Conservation (phyloP, 2,113 vertebrate genomes). For the Rhinopomastus cyanomelas region DNA sequence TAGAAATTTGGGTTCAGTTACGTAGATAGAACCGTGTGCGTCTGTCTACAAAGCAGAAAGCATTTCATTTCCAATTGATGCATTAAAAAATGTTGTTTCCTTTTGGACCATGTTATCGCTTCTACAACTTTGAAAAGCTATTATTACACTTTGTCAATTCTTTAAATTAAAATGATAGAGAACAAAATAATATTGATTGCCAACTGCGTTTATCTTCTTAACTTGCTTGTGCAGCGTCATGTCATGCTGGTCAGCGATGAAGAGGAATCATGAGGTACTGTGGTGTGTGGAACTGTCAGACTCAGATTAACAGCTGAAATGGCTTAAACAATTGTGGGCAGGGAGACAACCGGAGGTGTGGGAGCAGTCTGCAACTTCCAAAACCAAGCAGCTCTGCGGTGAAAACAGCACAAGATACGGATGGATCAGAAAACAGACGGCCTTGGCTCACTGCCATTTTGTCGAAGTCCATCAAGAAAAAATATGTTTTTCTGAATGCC, state of each 20-base stretch:
- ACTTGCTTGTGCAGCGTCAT: not conserved
- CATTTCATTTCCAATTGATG: not conserved
- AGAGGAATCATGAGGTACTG: not conserved
- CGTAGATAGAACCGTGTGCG: not conserved
- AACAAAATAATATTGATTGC: not conserved
- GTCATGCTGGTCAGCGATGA: constrained; percentile 32
- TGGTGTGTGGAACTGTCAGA: not conserved
- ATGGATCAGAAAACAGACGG: too few relatives aligned
- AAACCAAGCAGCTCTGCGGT: too few relatives aligned
- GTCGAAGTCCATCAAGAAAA: too few relatives aligned
- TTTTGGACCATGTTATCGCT: not conserved
- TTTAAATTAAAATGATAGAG: not conserved
- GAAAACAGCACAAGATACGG: too few relatives aligned
- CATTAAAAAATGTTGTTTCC: too few relatives aligned
- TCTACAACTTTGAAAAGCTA: not conserved
- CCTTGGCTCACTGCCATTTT: too few relatives aligned
- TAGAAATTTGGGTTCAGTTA: too few relatives aligned
- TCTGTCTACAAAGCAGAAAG: not conserved
- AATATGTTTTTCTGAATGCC: too few relatives aligned
- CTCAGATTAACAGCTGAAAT: too few relatives aligned
- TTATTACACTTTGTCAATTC: not conserved
- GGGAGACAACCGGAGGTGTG: too few relatives aligned
- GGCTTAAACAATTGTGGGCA: too few relatives aligned
- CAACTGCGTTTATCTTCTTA: not conserved
- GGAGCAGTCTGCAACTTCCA: too few relatives aligned